A percentile compares a stretch with the other conserved stretches of the same genome.
phyloP scores from a whole-genome alignment of 2,888 invertebrate species.

The Andrena fulva region DNA sequence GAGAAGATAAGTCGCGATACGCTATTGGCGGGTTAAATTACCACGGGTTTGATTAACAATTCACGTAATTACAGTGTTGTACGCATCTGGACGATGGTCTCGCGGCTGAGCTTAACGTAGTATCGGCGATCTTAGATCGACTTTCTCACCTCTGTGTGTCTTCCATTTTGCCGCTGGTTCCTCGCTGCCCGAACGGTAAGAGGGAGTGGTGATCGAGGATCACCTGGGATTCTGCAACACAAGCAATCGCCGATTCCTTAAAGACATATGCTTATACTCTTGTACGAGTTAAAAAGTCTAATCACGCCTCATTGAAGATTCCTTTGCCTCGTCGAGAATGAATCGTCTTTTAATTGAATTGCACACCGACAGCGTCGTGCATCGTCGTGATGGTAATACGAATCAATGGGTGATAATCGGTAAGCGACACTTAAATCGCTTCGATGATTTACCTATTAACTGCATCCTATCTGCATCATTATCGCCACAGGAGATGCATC shows the following conservation, averaged over 20 bases:
- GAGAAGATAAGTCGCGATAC: background rate
- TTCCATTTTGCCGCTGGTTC: conserved; percentile 75
- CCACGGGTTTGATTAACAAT: background rate
- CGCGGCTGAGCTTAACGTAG: background rate
- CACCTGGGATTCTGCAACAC: conserved; percentile 78
- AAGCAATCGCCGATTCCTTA: background rate
- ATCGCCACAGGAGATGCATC: background rate
- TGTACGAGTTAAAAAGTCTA: too few relatives aligned
- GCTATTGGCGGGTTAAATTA: background rate
- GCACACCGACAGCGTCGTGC: background rate
- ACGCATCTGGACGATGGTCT: background rate
- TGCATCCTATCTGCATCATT: background rate
- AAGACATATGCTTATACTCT: background rate
- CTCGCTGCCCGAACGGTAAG: conserved; percentile 37
- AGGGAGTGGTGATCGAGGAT: conserved; percentile 65
- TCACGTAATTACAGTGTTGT: background rate
- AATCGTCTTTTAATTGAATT: background rate
- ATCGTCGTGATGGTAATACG: conserved; percentile 1
- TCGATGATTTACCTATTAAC: conserved; percentile 37
- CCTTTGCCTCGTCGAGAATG: background rate
- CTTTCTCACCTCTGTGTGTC: conserved; percentile 77
- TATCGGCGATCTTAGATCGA: background rate
- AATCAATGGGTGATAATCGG: conserved; percentile 1
- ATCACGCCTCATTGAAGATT: background rate
- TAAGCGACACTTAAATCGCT: background rate